Evolutionary conservation across 1,140 invertebrate species (phyloP).

Genomic region (Leptonema lineaticorne): DNA sequence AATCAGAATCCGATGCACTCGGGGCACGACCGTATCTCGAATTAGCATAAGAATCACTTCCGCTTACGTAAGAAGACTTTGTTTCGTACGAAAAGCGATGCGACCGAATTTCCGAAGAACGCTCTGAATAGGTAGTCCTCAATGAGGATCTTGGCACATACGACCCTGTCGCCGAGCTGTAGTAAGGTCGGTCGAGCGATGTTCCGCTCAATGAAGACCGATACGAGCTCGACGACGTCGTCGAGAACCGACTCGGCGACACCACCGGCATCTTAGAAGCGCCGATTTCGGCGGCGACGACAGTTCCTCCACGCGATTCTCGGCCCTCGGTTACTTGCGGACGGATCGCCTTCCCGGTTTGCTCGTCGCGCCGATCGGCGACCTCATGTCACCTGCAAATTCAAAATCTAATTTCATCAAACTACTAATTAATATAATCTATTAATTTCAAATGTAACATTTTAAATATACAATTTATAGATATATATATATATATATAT

Average conservation of each 20-base stretch:
- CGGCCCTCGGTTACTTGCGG: constrained; percentile 28
- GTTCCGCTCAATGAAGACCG: constrained; percentile 53
- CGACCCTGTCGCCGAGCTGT: constrained; percentile 49
- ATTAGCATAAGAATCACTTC: constrained; percentile 47
- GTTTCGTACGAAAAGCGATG: constrained; percentile 37
- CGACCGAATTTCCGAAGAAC: constrained; percentile 51
- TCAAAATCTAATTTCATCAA: not conserved
- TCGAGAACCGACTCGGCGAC: constrained; percentile 55
- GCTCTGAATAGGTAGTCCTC: constrained; percentile 52
- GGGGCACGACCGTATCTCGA: constrained; percentile 48
- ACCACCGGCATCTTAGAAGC: constrained; percentile 62
- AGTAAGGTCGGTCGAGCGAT: constrained; percentile 57
- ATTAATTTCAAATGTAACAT: not conserved
- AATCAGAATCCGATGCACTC: constrained; percentile 53
- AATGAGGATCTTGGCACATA: constrained; percentile 50
- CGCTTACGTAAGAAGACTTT: constrained; percentile 50
- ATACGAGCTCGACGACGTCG: constrained; percentile 54
- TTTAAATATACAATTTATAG: not conserved
- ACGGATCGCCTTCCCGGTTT: constrained; percentile 20
- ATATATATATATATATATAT: not conserved
- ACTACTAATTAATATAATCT: not conserved
- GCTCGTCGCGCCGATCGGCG: too few species aligned
- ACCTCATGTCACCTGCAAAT: constrained; percentile 40
- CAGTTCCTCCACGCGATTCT: constrained; percentile 26
- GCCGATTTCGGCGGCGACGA: constrained; percentile 19